A percentile compares a stretch with the other conserved stretches of the same genome.
These are phyloP conservation scores for Sycon ciliatum DNA, from an alignment of 37 sponge, comb jelly and placozoan genomes.

Conservation along the genomic window DNA sequence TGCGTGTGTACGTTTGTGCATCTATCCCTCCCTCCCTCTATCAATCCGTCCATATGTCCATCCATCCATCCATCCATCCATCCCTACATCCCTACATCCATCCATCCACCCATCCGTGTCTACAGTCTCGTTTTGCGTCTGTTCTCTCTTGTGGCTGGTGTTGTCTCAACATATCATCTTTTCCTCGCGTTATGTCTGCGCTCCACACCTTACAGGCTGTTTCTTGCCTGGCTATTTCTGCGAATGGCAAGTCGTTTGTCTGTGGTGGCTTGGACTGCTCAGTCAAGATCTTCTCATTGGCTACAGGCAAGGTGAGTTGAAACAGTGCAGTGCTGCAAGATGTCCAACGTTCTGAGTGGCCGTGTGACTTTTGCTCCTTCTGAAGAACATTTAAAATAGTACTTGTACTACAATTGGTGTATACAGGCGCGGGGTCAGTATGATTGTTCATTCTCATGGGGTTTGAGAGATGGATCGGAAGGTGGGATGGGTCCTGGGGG, in stretches of 20 bases:
- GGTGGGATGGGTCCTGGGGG: too few relatives aligned
- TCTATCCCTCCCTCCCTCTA: not conserved
- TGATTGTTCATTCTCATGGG: too few relatives aligned
- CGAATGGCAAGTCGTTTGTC: constrained; percentile 41
- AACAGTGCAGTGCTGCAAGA: too few relatives aligned
- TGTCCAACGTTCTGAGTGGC: too few relatives aligned
- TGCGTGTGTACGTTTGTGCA: not conserved
- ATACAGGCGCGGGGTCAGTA: too few relatives aligned
- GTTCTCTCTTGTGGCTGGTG: too few relatives aligned
- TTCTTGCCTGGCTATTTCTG: not conserved
- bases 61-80: not conserved
- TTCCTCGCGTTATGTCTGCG: not conserved
- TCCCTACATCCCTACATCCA: not conserved
- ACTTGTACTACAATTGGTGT: too few relatives aligned
- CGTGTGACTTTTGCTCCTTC: too few relatives aligned
- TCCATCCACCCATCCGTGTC: not conserved
- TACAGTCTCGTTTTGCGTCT: not conserved
- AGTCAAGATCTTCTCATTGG: constrained; percentile 56
- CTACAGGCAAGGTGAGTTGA: constrained; percentile 48
- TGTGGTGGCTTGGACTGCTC: constrained; percentile 64
- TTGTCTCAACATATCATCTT: not conserved
- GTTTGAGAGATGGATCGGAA: too few relatives aligned
- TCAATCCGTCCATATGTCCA: not conserved
- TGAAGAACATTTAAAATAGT: too few relatives aligned
- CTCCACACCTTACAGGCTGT: not conserved